Percentiles rank a stretch among this genome's conserved stretches.
phyloP scores from a whole-genome alignment of 1,140 invertebrate genomes.

The Macrostomum lignano region DNA sequence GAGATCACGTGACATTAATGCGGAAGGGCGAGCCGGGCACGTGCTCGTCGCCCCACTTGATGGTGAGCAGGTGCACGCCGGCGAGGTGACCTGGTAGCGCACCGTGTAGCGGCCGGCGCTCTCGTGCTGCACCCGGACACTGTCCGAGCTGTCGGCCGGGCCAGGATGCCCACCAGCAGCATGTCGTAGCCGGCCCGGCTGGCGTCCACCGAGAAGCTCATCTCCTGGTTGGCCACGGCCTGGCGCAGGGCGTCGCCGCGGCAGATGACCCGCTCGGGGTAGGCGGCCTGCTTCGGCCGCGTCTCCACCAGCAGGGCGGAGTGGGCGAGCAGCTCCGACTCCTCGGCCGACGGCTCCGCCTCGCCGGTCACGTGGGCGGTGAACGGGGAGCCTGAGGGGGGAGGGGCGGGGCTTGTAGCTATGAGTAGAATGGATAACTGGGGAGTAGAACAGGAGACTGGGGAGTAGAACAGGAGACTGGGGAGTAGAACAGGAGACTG shows the following conservation, averaged over 20 bases:
- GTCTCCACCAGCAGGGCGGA: too few species aligned
- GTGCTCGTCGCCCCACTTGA: constrained; percentile 88
- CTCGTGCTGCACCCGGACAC: constrained; percentile 67
- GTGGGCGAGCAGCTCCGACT: too few species aligned
- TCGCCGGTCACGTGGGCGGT: too few species aligned
- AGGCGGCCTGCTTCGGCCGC: too few species aligned
- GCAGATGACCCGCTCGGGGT: constrained; percentile 54
- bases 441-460: too few species aligned
- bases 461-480: too few species aligned
- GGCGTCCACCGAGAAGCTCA: constrained; percentile 60
- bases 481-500: too few species aligned
- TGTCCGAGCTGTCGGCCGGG: constrained; percentile 53
- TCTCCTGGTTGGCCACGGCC: constrained; percentile 63
- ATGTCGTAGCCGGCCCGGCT: constrained; percentile 49
- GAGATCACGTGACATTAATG: constrained; percentile 17
- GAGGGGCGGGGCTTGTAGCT: too few species aligned
- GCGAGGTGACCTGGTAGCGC: constrained; percentile 20
- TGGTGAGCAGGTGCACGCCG: constrained; percentile 65
- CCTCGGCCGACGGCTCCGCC: too few species aligned
- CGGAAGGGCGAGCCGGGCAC: constrained; percentile 73
- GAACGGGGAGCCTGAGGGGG: too few species aligned
- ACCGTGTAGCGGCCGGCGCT: constrained; percentile 56
- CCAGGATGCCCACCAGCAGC: constrained; percentile 69
- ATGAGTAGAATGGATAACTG: too few species aligned
- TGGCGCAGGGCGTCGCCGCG: constrained; percentile 84